These are phyloP conservation scores for Chrysina gloriosa DNA, from an alignment of 2,888 invertebrate species.

Conservation along the genomic window DNA sequence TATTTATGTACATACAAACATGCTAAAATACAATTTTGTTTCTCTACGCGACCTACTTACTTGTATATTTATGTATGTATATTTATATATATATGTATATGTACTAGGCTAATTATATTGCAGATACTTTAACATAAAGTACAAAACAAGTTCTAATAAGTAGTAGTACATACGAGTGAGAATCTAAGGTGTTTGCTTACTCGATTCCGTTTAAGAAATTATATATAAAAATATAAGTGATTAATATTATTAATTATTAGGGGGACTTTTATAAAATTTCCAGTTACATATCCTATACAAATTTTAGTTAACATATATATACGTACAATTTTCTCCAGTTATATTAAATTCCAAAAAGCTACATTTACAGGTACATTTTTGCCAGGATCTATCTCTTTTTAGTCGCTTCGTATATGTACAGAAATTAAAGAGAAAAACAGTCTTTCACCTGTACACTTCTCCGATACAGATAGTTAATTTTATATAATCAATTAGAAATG, in stretches of 20 bases:
- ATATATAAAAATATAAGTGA: constrained; percentile 29
- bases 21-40: constrained; percentile 30
- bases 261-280: constrained; percentile 6
- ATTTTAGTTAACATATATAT: constrained; percentile 1
- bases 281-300: not conserved
- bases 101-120: constrained; percentile 27
- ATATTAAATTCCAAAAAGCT: not conserved
- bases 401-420: not conserved
- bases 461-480: not conserved
- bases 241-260: constrained; percentile 1
- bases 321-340: not conserved
- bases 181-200: constrained; percentile 1
- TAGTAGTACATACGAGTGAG: constrained; percentile 3
- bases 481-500: not conserved
- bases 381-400: constrained; percentile 5
- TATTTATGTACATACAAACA: constrained; percentile 36
- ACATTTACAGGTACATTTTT: constrained; percentile 19
- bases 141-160: constrained; percentile 7
- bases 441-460: constrained; percentile 5
- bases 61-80: not conserved
- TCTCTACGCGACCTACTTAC: not conserved
- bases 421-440: not conserved
- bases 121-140: constrained; percentile 45
- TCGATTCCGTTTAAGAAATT: not conserved
- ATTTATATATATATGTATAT: not conserved